Evolutionary conservation across 1,140 invertebrate genomes (phyloP), one percentile per base, ranked within the genome.

Genomic region (Papilio polytes): DNA sequence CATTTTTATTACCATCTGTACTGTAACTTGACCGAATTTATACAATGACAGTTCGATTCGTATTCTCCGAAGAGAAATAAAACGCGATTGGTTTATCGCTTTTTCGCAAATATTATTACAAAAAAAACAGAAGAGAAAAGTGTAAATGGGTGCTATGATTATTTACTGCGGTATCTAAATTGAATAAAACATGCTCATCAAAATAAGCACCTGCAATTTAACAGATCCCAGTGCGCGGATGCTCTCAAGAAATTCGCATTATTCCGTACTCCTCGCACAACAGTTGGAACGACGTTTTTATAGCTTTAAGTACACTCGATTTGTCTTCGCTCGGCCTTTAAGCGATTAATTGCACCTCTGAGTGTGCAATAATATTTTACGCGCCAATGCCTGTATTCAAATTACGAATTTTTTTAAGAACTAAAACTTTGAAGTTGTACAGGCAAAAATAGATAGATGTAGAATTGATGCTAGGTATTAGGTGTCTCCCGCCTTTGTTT

Each of bases 231-330:
- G 12, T 18, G 56, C 53, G 41, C 18, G 51, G 46, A 56, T 26
- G 76, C 36, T 66, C 77, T 18, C 56, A 78, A 78, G 77, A 63
- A 78, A 63, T 63, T 66, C 77, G 59, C 77, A 66, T 78, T 63
- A 78, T 44, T 78, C 56, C 41, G 18, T 44, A 13, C 77, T 74
- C 51, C 56, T 66, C 77, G 63, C 77, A 22, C 77, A 31, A 78
- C 56, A 78, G 77, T 78, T 78, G 77, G 20, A 63, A 78, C 56
- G 77, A 78, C 77, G 77, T 78, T 78, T 78, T 78, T 78, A 78
- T 63, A 31, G 77, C 53, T 66, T 46, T 44, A 66, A 66, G 77
- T 78, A 78, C 36, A 20, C 53, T 44, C 77, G 56, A 78, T 78
- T 78, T 78, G 56, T 78, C 77, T 78, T 78, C 77, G 56, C 77